Evolutionary conservation across 2,888 invertebrate genomes (phyloP), one percentile per base, ranked within the genome.

Genomic region (Drosophila setosimentum): DNA sequence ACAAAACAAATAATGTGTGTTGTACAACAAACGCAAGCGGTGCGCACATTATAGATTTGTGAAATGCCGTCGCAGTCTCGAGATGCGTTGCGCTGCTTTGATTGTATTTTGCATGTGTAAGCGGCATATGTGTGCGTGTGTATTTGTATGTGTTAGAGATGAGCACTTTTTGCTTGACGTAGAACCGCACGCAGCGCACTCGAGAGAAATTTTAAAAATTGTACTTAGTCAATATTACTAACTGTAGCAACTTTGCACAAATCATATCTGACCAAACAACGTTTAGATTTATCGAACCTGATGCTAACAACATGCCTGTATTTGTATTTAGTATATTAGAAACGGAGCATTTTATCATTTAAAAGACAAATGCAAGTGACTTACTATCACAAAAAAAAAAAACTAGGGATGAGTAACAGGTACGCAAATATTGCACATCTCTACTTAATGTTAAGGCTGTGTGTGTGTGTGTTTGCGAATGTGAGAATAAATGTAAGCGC

Each of bases 1-100:
- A 45, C 72, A 69, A 45, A 24, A 69, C 59, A 75, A 68, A 54
- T 45, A 24, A 45, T 45, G 16, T 70, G 55, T 76, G 71, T 73
- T 63, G 62, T 67, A 69, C 76, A 60, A 73, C 70, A 67, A 64
- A 29, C 51, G 35, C 21, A 58, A 59, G 50, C 62, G 16, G 37
- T 27, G 65, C 51, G 69, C 70, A 71, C 68, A 79, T 78, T 69
- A 59, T 57, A 70, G 55, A 74, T 62, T 77, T 84, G 71, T 62
- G 82, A 89, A 85, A 85, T 85, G 87, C 89, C 85, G 80, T 85
- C 85, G 89, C 80, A 87, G 82, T 80, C 73, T 78, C 83, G 63
- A 70, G 73, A 71, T 75, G 83, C 86, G 84, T 73, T 83, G 80
- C 82, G 84, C 69, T 78, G 75, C 89, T 82, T 80, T 89, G 80